phyloP scores from a whole-genome alignment of 2,888 invertebrate species.

The Meteorus cinctellus region DNA sequence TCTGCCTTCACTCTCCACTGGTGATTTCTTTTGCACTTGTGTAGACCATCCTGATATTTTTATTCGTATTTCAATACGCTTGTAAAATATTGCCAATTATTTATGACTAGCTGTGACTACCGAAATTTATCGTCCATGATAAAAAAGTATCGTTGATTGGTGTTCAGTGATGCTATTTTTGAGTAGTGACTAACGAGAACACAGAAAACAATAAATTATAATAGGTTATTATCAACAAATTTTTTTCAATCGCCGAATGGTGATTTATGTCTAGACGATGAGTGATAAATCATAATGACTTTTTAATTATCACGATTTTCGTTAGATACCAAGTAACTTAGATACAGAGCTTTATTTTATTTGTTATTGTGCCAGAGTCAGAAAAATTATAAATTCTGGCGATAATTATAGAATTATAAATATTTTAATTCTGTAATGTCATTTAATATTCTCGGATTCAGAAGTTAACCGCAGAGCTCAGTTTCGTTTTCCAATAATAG shows the following conservation, averaged over 20 bases:
- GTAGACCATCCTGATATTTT: not conserved
- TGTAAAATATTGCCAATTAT: constrained; percentile 63
- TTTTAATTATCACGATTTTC: not conserved
- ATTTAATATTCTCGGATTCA: no score
- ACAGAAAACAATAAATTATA: constrained; percentile 13
- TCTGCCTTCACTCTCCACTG: not conserved
- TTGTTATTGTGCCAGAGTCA: no score
- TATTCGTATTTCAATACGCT: constrained; percentile 17
- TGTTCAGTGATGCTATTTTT: constrained; percentile 23
- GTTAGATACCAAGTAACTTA: not conserved
- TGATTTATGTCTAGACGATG: not conserved
- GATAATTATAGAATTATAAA: no score
- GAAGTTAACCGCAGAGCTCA: no score
- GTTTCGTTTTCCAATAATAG: no score
- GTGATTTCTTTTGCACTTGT: not conserved
- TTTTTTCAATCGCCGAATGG: not conserved
- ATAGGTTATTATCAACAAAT: not conserved
- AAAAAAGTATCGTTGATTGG: constrained; percentile 58
- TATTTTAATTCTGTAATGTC: no score
- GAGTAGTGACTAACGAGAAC: not conserved
- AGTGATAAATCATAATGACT: not conserved
- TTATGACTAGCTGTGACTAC: constrained; percentile 54
- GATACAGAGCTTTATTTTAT: no score
- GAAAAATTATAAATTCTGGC: no score
- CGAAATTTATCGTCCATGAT: constrained; percentile 67